Evolutionary conservation across 2,888 invertebrate genomes (phyloP).

Genomic region (Ichneumoninae sp.): DNA sequence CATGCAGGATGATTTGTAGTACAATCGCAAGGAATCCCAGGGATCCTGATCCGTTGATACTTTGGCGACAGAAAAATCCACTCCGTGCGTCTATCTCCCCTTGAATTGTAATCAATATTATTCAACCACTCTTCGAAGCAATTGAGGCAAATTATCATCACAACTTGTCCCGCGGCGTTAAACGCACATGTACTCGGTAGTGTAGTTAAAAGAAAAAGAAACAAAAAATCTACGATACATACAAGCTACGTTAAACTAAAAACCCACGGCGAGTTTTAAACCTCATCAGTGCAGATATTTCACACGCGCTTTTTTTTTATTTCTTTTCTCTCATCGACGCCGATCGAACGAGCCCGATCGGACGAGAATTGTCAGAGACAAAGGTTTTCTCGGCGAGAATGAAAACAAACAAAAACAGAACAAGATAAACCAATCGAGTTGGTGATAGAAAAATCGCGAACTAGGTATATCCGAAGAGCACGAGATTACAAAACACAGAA

Average conservation of each 20-base stretch:
- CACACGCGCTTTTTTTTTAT: background rate
- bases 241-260: constrained; percentile 1
- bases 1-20: constrained; percentile 62
- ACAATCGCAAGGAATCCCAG: constrained; percentile 39
- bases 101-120: constrained; percentile 6
- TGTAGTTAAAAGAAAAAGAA: background rate
- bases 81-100: constrained; percentile 24
- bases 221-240: constrained; percentile 19
- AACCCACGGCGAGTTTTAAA: constrained; percentile 8
- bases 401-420: constrained; percentile 26
- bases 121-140: constrained; percentile 22
- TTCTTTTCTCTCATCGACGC: constrained; percentile 17
- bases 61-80: constrained; percentile 59
- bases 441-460: constrained; percentile 2
- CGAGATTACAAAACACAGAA: constrained; percentile 33
- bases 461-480: constrained; percentile 40
- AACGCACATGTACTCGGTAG: constrained; percentile 16
- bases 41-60: constrained; percentile 10
- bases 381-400: constrained; percentile 5
- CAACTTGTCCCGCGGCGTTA: constrained; percentile 34
- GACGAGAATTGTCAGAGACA: background rate
- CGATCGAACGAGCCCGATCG: background rate
- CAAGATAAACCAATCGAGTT: constrained; percentile 3
- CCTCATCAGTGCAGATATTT: constrained; percentile 1
- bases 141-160: background rate